Evolutionary conservation across 2,888 invertebrate genomes (phyloP), one percentile per base, ranked within the genome.

Genomic region (Lasioglossum oenotherae): DNA sequence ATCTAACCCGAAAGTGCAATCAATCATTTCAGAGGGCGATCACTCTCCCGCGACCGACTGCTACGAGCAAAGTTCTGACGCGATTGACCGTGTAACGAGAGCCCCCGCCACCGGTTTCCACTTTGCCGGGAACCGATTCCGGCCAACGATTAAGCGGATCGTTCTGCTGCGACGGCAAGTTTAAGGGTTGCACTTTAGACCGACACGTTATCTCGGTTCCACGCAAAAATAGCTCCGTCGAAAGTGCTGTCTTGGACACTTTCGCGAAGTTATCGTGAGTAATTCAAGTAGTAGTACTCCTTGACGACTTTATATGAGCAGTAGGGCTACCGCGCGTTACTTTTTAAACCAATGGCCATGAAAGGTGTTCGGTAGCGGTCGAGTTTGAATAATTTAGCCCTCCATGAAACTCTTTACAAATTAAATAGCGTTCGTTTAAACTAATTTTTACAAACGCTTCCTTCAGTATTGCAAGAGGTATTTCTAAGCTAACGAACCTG

Each of bases 11-110:
- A 78, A 72, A 78, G 78, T 64, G 72, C 78, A 46, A 86, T 86
- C 81, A 27, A 85, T 80, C 85, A 78, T 85, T 73, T 35, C 74
- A 57, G n/a, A 27, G 69, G 74, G n/a, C 41, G 74, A 84, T 84
- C 84, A 73, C 49, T 57, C 49, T n/a, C 12, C 19, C 14, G 41
- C 23, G 46, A 38, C 16, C 27, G 19, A 53, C 53, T 53, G 53
- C 57, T 74, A 44, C 31, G 69, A 74, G 78, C 84, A 57, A 46
- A 82, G 53, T 74, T 74, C 69, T 5, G 57, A n/a, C 78, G 49
- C 46, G 49, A 77, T 84, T 78, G 73, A 60, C 53, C 84, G 69
- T 35, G 74, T 49, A 73, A 84, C 78, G 19, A 78, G 69, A 57
- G 60, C n/a, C 16, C 60, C 16, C 60, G 60, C 60, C 60, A 31